Evolutionary conservation across 2,888 invertebrate species (phyloP), one percentile per base, ranked within the genome.

Genomic region (Ypsolopha scabrella): DNA sequence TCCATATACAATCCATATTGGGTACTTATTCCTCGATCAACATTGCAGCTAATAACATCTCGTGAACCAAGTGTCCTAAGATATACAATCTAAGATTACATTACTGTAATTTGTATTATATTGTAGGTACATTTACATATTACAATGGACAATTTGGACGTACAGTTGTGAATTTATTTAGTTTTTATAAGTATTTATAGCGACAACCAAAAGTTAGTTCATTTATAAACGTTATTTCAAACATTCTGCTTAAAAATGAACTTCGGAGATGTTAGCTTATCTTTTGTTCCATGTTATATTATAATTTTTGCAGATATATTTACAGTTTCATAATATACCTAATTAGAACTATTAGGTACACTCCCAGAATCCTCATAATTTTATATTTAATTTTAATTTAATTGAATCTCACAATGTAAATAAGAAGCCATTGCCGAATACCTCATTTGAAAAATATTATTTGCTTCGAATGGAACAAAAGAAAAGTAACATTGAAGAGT

Each of bases 71-170:
- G 71, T 74, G 70, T 73, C 39, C 36, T 72, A 78, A 81, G 76
- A 73, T 70, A 75, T 80, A 82, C 79, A 64, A 65, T 67, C 80
- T 83, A 85, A 67, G 75, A 81, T 81, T 85, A 85, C 75, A 82
- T 82, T 83, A 83, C 78, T 83, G 83, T 83, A 79, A 80, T 79
- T 80, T 82, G 85, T 81, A 80, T 75, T 78, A 24, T 4, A 24
- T 24, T 24, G 24, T 24, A 82, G 85, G 85, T 85, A 83, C 75
- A 76, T 79, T 83, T 82, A 83, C 80, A 76, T 81, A 86, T 83
- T 80, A 49, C 49, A 80, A 83, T 87, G 87, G 87, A 87, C 87
- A 87, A 79, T 82, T 85, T 87, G 87, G 87, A 87, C 87, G 87
- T 85, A 83, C 87, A 85, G 79, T 83, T 83, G 80, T 81, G 80